Base-by-base conservation (phyloP, 2,888 invertebrate species). In the Lomographa bimaculata region DNA sequence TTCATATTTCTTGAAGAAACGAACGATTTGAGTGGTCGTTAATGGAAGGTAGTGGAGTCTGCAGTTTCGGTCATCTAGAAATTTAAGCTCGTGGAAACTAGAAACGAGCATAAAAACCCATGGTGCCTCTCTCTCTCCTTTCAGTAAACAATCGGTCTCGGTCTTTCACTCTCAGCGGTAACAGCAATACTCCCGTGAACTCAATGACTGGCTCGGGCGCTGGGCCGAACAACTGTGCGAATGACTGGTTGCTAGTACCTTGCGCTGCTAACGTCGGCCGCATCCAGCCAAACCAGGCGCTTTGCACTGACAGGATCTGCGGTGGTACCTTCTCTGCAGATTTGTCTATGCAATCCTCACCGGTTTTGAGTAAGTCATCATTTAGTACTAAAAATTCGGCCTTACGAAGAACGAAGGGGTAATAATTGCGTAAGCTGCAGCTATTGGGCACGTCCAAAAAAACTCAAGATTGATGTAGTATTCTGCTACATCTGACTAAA, bases 201-300 rank as follows among this genome's bases (percentile, higher is more conserved):
- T 91, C 95, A 0, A 94, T 94, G 92, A 91, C 94, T 5, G 91
- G 92, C 0, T 91, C 91, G 0, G 92, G 92, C 3, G 90, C 91
- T n/a, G 91, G 91, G 0, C 90, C 92, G 6, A 93, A 92, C 62
- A 91, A 91, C 20, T 96, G 96, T 60, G 92, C 93, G 42, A 91
- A 92, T 27, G 96, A 96, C 71, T 96, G 95, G 93, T 77, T 96
- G 2, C 80, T 95, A 39, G 93, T 96, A 23, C 96, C 96, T 0
- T 96, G 96, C 66, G 94, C 94, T 0, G 86, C 91, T 9, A 94
- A 94, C 60, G 91, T 93, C 8, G 94, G 94, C 1, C 79, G 93
- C 38, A 64, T 81, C 12, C 90, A 90, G 17, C 91, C 91, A 0
- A 89, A 90, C 25, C 90, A 91, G 19, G 90, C 87, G 2, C 57